A percentile compares a stretch with the other conserved stretches of the same genome.
phyloP scores from a whole-genome alignment of 2,888 invertebrate genomes.

The Sphecodes monilicornis region DNA sequence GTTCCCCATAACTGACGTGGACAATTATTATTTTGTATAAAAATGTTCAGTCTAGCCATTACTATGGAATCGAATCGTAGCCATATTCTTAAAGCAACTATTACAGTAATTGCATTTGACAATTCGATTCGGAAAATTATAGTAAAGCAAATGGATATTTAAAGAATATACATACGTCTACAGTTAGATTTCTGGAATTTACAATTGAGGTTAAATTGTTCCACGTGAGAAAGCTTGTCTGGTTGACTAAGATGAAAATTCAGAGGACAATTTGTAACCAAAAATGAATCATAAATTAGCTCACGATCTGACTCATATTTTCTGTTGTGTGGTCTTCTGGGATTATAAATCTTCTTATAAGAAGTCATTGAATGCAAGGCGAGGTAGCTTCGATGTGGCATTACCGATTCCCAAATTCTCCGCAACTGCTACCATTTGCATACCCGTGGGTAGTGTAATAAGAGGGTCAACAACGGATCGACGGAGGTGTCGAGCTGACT shows the following conservation, averaged over 20 bases:
- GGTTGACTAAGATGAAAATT: conserved; percentile 6
- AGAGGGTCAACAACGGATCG: conserved; percentile 25
- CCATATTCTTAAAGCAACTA: too few species aligned
- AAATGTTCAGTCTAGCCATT: too few species aligned
- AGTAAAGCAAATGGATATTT: too few species aligned
- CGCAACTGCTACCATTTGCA: conserved; percentile 31
- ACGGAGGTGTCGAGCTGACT: conserved; percentile 61
- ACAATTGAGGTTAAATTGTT: neutral
- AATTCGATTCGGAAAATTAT: too few species aligned
- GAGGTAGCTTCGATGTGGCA: neutral
- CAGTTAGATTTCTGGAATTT: neutral
- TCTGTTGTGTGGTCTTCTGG: neutral
- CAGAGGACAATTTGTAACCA: neutral
- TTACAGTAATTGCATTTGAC: too few species aligned
- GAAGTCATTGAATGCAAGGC: neutral
- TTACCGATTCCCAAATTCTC: conserved; percentile 7
- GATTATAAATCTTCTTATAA: neutral
- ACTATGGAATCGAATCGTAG: too few species aligned
- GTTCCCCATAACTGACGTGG: too few species aligned
- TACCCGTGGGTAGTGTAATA: conserved; percentile 11
- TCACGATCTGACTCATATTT: neutral
- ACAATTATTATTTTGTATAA: too few species aligned
- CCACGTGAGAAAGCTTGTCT: neutral
- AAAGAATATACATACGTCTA: neutral
- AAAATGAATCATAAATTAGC: neutral